phyloP scores from a whole-genome alignment of 2,888 invertebrate species.

The Endomychus coccineus region DNA sequence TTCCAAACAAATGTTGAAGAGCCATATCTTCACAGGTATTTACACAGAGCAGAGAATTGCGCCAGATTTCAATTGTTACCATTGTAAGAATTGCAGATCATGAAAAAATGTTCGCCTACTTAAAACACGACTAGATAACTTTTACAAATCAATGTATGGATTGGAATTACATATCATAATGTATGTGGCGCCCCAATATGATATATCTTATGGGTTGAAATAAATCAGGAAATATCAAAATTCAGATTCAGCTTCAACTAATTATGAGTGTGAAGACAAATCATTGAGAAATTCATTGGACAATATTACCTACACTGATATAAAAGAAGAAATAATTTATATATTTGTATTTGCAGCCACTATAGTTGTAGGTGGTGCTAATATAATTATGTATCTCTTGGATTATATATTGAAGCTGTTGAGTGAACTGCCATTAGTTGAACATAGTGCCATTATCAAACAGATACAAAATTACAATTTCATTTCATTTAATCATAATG shows the following conservation, averaged over 20 bases:
- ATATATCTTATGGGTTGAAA: slow-evolving; percentile 48
- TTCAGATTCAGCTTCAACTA: too few relatives aligned
- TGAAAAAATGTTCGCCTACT: slow-evolving; percentile 48
- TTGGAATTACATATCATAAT: slow-evolving; percentile 44
- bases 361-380: slow-evolving; percentile 46
- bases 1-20: slow-evolving; percentile 48
- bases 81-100: too few relatives aligned
- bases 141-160: slow-evolving; percentile 45
- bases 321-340: slow-evolving; percentile 38
- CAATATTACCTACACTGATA: slow-evolving; percentile 32
- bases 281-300: too few relatives aligned
- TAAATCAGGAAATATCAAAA: slow-evolving; percentile 15
- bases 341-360: slow-evolving; percentile 43
- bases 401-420: slow-evolving; percentile 53
- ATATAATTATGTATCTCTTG: slow-evolving; percentile 52
- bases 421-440: too few relatives aligned
- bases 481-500: too few relatives aligned
- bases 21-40: slow-evolving; percentile 55
- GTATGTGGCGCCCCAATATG: slow-evolving; percentile 38
- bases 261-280: too few relatives aligned
- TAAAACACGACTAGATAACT: slow-evolving; percentile 42
- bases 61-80: slow-evolving; percentile 38
- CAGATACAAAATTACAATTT: too few relatives aligned
- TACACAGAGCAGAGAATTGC: slow-evolving; percentile 58
- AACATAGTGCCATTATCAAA: slow-evolving; percentile 48